Evolutionary conservation across 1,140 invertebrate genomes (phyloP).

Genomic region (Panagrolaimus sp.): DNA sequence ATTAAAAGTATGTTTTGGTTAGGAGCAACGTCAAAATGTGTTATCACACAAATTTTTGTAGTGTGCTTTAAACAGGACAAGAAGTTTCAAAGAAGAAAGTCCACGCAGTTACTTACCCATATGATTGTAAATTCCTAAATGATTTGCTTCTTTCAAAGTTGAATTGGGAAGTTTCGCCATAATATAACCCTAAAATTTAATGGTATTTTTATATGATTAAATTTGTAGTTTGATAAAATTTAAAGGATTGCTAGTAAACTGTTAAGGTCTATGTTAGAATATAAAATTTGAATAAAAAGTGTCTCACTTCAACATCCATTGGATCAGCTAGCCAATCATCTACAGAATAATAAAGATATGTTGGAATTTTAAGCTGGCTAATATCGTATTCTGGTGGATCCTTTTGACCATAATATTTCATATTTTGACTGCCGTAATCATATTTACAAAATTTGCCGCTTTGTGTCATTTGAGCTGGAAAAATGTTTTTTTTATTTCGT

Average conservation of each 20-base stretch:
- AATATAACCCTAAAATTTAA: not conserved
- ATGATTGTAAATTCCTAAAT: conserved; percentile 9
- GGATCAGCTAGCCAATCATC: conserved; percentile 12
- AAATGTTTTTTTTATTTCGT: too few relatives aligned
- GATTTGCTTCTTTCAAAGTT: conserved; percentile 3
- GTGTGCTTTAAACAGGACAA: not conserved
- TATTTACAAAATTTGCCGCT: conserved; percentile 38
- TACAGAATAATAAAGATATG: conserved; percentile 1
- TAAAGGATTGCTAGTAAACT: too few relatives aligned
- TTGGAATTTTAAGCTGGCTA: not conserved
- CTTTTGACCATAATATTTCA: conserved; percentile 35
- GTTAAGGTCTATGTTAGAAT: too few relatives aligned
- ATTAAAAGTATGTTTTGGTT: too few relatives aligned
- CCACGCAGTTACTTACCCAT: not conserved
- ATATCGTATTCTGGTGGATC: not conserved
- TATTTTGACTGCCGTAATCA: conserved; percentile 32
- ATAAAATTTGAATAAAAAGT: too few relatives aligned
- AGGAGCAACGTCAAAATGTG: too few relatives aligned
- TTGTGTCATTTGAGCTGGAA: conserved; percentile 30
- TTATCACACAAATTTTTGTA: not conserved
- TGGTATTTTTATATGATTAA: too few relatives aligned
- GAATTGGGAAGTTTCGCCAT: not conserved
- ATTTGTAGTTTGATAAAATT: too few relatives aligned
- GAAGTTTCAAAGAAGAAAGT: too few relatives aligned
- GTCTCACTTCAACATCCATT: not conserved